Evolutionary conservation across 2,797 vertebrate species (phyloP), one percentile per base, ranked within the genome.

Genomic region (Percopsis omiscomaycus): DNA sequence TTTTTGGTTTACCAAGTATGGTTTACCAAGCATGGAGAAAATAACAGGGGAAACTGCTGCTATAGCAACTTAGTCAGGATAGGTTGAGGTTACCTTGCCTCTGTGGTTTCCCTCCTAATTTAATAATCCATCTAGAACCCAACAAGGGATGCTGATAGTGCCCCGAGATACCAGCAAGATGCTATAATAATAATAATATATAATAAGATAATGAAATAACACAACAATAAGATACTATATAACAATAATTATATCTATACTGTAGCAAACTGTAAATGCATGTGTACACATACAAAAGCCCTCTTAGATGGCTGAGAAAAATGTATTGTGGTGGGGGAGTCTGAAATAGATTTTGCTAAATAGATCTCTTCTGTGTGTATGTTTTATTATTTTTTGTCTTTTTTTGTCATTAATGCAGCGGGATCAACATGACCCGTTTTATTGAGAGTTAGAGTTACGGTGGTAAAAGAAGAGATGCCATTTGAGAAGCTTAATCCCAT

Each of bases 81-180:
- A 44, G 59, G 45, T 57, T 51, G 61, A 58, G 64, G 60, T 65
- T 67, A 13, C 48, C 46, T 68, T 72, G 61, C 62, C 69, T 73
- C 46, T 50, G 44, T 27, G 46, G 66, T 54, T 27, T 28, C 65
- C 59, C 63, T 51, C 37, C 53, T 14, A n/a, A 27, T 22, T 22
- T 22, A 22, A 22, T 22, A 22, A 22, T 22, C 22, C 22, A 22
- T 22, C 22, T 22, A 22, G 22, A 22, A 22, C 22, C 22, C 22
- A 22, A 22, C 22, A 22, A 22, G 22, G 22, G 22, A 22, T 22
- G 1, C 1, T 22, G 22, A 1, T 22, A 22, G 22, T 22, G 22
- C 22, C 22, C 22, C 22, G 22, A 22, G 22, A 22, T 22, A 22
- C 22, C 22, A 22, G 22, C 22, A 22, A 22, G 22, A 22, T 22